A percentile compares a stretch with the other conserved stretches of the same genome.
phyloP scores from a whole-genome alignment of 2,797 vertebrate genomes.

The Rhabdophis nuchalis region DNA sequence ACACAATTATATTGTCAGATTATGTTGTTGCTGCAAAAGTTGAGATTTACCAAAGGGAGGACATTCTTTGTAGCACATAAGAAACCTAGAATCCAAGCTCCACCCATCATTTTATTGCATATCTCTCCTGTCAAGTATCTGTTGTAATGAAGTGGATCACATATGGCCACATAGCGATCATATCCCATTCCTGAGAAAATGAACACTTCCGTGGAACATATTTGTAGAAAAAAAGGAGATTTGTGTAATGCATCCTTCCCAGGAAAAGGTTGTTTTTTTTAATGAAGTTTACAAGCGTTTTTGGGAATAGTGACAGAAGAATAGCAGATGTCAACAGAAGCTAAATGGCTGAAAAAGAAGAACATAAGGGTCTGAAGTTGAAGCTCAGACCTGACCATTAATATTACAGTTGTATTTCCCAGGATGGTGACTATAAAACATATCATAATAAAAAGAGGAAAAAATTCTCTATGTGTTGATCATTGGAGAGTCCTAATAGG shows the following conservation, averaged over 20 bases:
- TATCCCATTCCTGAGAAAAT: neutral
- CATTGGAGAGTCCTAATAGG: neutral
- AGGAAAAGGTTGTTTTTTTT: neutral
- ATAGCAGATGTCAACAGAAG: conserved; percentile 47
- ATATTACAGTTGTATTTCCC: neutral
- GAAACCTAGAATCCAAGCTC: conserved; percentile 1
- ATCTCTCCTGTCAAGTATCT: conserved; percentile 13
- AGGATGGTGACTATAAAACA: neutral
- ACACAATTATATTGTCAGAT: conserved; percentile 44
- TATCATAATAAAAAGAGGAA: neutral
- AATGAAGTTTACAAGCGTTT: conserved; percentile 12
- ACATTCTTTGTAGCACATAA: conserved; percentile 7
- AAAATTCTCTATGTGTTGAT: neutral
- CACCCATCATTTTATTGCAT: neutral
- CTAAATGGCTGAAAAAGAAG: neutral
- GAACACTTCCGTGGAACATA: neutral
- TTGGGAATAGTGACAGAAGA: conserved; percentile 38
- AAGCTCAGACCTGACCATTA: neutral
- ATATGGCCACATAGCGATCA: conserved; percentile 21
- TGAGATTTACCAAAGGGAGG: conserved; percentile 12
- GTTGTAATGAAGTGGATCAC: conserved; percentile 21
- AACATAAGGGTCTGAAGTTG: conserved; percentile 35
- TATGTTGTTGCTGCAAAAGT: conserved; percentile 16
- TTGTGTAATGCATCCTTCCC: neutral
- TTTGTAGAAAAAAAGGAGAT: neutral